These are phyloP conservation scores for Arrhamphus sclerolepis DNA, from an alignment of 2,797 vertebrate genomes.

Conservation along the genomic window DNA sequence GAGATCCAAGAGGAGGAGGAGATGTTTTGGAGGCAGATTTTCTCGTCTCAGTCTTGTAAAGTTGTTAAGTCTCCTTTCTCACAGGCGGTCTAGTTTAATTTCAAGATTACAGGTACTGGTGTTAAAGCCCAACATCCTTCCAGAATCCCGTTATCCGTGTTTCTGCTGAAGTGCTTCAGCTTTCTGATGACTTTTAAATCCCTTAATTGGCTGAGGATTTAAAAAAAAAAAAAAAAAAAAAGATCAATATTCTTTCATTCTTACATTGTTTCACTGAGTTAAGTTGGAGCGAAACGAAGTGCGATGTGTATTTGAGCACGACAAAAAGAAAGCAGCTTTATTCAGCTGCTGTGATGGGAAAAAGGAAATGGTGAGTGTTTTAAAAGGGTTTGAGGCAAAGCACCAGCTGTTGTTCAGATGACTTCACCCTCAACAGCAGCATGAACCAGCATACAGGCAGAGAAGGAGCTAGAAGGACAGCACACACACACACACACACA, in stretches of 20 bases:
- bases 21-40: slow-evolving; percentile 2
- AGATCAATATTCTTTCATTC: slow-evolving; percentile 50
- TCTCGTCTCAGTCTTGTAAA: slow-evolving; percentile 1
- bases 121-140: not conserved
- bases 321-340: not conserved
- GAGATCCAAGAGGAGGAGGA: not conserved
- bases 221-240: too few relatives aligned
- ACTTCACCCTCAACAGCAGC: slow-evolving; percentile 58
- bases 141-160: slow-evolving; percentile 19
- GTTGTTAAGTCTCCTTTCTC: too few relatives aligned
- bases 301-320: not conserved
- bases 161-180: slow-evolving; percentile 19
- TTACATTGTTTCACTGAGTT: slow-evolving; percentile 26
- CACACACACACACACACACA: not conserved
- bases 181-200: slow-evolving; percentile 28
- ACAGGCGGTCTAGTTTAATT: not conserved
- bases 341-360: slow-evolving; percentile 38
- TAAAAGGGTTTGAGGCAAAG: slow-evolving; percentile 36
- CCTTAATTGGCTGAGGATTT: slow-evolving; percentile 36
- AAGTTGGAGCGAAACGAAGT: slow-evolving; percentile 14
- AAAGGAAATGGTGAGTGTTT: slow-evolving; percentile 20
- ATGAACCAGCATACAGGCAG: slow-evolving; percentile 22
- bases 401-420: slow-evolving; percentile 72
- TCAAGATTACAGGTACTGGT: slow-evolving; percentile 1
- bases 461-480: not conserved